Percentiles rank a stretch among this genome's conserved stretches.
Evolutionary conservation across 2,113 vertebrate species (phyloP).

Genomic region (Nettapus auritus): DNA sequence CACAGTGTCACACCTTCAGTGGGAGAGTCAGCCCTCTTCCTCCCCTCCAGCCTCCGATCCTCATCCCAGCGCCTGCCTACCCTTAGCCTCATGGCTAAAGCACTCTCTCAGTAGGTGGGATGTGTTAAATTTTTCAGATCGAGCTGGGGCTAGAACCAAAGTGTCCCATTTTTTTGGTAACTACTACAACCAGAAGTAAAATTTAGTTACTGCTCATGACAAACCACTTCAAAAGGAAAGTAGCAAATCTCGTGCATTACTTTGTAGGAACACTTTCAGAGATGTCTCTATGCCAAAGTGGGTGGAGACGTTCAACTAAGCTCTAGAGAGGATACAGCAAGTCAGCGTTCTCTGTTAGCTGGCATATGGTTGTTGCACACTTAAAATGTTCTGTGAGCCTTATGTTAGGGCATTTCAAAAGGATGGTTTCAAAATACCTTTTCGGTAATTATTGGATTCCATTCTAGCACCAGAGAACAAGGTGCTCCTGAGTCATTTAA

Average conservation of each 20-base stretch:
- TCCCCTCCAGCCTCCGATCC: background rate
- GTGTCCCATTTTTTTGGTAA: background rate
- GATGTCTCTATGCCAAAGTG: background rate
- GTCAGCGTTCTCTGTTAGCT: background rate
- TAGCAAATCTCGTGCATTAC: background rate
- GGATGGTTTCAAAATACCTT: background rate
- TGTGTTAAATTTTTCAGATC: background rate
- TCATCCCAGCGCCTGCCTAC: background rate
- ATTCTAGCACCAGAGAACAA: background rate
- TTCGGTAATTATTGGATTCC: background rate
- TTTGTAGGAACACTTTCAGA: background rate
- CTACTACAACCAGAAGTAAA: background rate
- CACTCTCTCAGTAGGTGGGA: background rate
- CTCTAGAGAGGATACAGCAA: background rate
- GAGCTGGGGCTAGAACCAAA: background rate
- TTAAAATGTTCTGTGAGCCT: background rate
- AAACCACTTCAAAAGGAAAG: background rate
- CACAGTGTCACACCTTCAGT: background rate
- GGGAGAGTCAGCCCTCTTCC: background rate
- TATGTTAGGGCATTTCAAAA: background rate
- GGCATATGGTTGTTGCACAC: background rate
- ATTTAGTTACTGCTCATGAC: background rate
- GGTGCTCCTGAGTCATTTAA: background rate
- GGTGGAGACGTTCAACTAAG: background rate
- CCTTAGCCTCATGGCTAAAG: background rate